These are phyloP conservation scores for Propithecus perrieri DNA, from an alignment of 2,797 vertebrate species.

Conservation along the genomic window DNA sequence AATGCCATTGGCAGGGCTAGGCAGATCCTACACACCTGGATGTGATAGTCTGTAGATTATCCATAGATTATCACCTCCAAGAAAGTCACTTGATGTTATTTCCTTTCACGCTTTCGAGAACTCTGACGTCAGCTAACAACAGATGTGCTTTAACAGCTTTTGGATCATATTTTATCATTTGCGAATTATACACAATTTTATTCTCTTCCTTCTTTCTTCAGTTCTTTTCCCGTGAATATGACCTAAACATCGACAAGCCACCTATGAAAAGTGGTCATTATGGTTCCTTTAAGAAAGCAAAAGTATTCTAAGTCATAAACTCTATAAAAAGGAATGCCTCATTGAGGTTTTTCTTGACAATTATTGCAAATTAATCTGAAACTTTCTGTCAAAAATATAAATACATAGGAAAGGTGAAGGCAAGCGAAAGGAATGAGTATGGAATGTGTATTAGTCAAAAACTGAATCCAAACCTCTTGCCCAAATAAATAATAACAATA, in stretches of 20 bases:
- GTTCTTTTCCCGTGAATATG: constrained; percentile 6
- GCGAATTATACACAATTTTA: constrained; percentile 42
- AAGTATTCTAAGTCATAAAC: constrained; percentile 63
- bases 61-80: not conserved
- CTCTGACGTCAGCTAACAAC: not conserved
- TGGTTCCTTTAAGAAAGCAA: constrained; percentile 47
- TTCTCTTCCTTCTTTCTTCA: not conserved
- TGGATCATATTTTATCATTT: constrained; percentile 45
- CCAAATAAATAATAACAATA: not conserved
- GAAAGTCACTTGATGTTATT: not conserved
- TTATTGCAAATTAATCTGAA: constrained; percentile 50
- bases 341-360: not conserved
- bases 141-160: not conserved
- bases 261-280: constrained; percentile 44
- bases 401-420: not conserved
- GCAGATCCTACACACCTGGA: not conserved
- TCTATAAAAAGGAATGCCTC: constrained; percentile 40
- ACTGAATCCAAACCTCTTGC: not conserved
- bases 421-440: not conserved
- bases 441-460: not conserved
- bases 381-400: constrained; percentile 50
- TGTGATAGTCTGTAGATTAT: not conserved
- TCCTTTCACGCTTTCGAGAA: constrained; percentile 1
- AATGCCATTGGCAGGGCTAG: constrained; percentile 11
- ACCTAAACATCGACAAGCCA: constrained; percentile 49